A percentile compares a stretch with the other conserved stretches of the same genome.
These are phyloP conservation scores for Apodemus sylvaticus DNA, from an alignment of 2,113 vertebrate species.

Conservation along the genomic window DNA sequence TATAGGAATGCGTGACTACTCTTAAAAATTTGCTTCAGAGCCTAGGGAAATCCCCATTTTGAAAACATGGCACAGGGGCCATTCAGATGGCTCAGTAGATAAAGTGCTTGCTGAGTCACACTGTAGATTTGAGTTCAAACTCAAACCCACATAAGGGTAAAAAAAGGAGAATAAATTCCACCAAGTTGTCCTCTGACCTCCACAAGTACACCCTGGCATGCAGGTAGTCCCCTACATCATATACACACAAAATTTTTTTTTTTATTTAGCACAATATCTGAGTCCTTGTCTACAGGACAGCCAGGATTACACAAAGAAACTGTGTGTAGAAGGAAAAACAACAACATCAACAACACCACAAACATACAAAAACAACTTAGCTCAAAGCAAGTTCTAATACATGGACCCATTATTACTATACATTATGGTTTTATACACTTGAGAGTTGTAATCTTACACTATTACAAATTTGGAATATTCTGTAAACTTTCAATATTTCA, in stretches of 20 bases:
- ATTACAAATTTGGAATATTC: background rate
- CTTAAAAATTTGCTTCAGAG: background rate
- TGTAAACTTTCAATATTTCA: background rate
- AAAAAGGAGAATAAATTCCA: background rate
- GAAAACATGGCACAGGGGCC: background rate
- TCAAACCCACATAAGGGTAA: background rate
- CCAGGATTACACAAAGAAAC: background rate
- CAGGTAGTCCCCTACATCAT: background rate
- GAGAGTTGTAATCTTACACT: background rate
- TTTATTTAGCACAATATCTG: background rate
- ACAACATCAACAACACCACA: background rate
- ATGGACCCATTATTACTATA: background rate
- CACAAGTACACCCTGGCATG: no score
- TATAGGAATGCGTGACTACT: background rate
- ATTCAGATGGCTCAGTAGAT: background rate
- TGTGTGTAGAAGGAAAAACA: background rate
- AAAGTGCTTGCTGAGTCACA: background rate
- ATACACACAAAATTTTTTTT: background rate
- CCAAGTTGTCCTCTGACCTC: background rate
- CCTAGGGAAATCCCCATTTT: background rate
- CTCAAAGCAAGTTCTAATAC: constrained; percentile 20
- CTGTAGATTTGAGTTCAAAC: background rate
- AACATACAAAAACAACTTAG: background rate
- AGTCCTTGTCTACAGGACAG: background rate
- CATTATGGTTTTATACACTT: background rate